These are phyloP conservation scores for Siniperca obscura DNA, from an alignment of 2,797 vertebrate species.

Conservation along the genomic window DNA sequence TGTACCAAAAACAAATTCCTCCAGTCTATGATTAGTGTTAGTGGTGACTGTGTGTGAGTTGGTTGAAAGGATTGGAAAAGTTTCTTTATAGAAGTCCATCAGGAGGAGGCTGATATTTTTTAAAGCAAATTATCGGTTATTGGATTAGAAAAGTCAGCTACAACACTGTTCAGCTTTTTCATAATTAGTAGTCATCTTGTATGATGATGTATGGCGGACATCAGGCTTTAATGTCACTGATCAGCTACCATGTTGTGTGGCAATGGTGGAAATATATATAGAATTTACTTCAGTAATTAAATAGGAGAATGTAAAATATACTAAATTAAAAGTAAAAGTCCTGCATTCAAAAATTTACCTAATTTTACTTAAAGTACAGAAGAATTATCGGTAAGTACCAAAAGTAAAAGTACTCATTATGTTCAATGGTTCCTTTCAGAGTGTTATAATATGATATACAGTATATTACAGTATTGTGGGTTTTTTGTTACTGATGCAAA, in stretches of 20 bases:
- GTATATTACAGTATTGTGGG: neutral
- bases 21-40: neutral
- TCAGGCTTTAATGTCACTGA: neutral
- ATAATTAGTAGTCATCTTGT: neutral
- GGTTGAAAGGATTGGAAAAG: neutral
- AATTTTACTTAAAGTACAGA: neutral
- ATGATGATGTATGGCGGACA: neutral
- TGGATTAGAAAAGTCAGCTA: neutral
- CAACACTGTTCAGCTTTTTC: neutral
- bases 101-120: neutral
- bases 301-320: neutral
- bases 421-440: neutral
- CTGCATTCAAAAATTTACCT: neutral
- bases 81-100: neutral
- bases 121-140: too few species aligned
- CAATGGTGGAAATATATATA: neutral
- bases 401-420: neutral
- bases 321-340: neutral
- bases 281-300: neutral
- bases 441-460: neutral
- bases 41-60: neutral
- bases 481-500: neutral
- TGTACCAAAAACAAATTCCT: constrained; percentile 6
- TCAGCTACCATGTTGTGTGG: neutral
- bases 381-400: neutral